Base-by-base conservation (phyloP, 23 tunicate genomes). In the Styela plicata region DNA sequence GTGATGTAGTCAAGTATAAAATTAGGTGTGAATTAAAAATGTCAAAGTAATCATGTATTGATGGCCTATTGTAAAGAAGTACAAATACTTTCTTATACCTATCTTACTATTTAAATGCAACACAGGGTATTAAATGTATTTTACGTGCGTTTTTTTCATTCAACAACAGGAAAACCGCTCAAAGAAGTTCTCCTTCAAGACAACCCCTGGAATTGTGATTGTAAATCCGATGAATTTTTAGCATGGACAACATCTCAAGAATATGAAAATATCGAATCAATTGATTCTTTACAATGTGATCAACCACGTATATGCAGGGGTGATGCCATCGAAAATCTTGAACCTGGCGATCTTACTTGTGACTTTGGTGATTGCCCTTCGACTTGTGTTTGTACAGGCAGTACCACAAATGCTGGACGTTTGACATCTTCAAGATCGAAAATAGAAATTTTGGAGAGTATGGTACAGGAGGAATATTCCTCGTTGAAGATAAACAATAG, bases 161-260 rank as follows among this genome's bases (percentile, higher is more conserved):
- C 16, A 27, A 18, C 71, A 67, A 27, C 71, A 25, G 31, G 31
- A 16, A 32, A 32, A 53, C 81, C 64, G 22, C 26, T 76, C 10
- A 53, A 22, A 20, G 64, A 76, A 53, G 66, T 76, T 25, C 22
- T 5, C 3, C 65, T 76, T 13, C 16, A 20, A 7, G 65, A 57
- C 21, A 76, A 76, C 44, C 81, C 81, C 5, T 76, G 81, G 81
- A 68, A 37, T 33, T 82, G 85, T 66, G 85, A 82, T 66, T 82
- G 85, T 63, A 31, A 1, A 23, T 36, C 74, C 32, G 44, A 69
- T 33, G 79, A 70, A n/a, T 82, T 24, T 70, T 44, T 22, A 21
- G 68, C 7, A 30, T 82, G 79, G 79, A 53, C 36, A 7, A 66
- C 18, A 22, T 34, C 85, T 24, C 79, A 82, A 25, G 78, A 70